phyloP scores from a whole-genome alignment of 2,113 vertebrate species.

The Anoplopoma fimbria region DNA sequence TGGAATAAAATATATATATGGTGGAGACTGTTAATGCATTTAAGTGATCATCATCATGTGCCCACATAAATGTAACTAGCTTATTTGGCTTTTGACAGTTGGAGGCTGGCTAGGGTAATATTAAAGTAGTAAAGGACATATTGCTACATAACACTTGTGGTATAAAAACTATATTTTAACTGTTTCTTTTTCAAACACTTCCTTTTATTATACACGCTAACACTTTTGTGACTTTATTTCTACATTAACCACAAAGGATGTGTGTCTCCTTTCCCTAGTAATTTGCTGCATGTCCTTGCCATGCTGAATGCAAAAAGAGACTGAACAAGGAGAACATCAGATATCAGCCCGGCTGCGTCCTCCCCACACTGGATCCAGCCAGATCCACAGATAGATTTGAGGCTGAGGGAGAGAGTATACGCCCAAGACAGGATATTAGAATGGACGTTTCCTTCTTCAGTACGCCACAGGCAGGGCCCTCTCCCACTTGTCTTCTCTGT shows the following conservation, averaged over 20 bases:
- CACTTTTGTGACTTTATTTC: neutral
- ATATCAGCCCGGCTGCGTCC: conserved; percentile 56
- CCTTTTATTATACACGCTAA: neutral
- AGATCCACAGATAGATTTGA: conserved; percentile 78
- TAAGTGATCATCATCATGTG: neutral
- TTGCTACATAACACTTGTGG: neutral
- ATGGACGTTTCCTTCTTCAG: conserved; percentile 77
- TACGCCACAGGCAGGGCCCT: conserved; percentile 67
- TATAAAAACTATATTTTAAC: conserved; percentile 8
- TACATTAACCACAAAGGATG: neutral
- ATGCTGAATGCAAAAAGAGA: conserved; percentile 52
- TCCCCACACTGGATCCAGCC: conserved; percentile 61
- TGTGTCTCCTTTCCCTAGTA: conserved; percentile 16
- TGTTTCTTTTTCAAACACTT: neutral
- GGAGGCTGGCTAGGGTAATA: neutral
- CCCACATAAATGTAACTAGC: neutral
- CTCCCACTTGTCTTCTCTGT: conserved; percentile 67
- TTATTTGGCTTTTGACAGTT: neutral
- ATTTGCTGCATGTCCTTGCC: conserved; percentile 63
- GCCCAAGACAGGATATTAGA: conserved; percentile 81
- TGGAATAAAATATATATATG: neutral
- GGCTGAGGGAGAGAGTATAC: conserved; percentile 59
- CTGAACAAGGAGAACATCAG: conserved; percentile 73
- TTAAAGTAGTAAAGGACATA: neutral
- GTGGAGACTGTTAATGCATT: neutral